Base-by-base conservation (phyloP, 2,797 vertebrate species). In the Cuniculus paca region DNA sequence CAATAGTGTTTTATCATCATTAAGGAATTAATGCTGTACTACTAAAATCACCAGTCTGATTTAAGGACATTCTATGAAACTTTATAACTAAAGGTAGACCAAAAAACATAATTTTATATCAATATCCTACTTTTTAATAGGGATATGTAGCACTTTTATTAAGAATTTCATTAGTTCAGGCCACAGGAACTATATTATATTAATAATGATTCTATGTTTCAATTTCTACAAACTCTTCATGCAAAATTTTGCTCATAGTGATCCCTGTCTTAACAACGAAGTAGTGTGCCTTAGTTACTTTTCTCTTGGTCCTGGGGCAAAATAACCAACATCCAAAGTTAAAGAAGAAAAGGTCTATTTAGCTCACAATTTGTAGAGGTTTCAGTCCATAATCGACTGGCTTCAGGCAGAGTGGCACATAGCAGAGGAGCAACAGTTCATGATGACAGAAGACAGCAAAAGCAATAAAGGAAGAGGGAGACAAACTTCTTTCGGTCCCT, bases 71-170 rank as follows among this genome's bases (percentile, higher is more conserved):
- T 79, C 22, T 74, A 87, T 65, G 50, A 96, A 80, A 50, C 14
- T 86, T 83, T 63, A 36, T 52, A 61, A 31, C 17, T 58, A 79
- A 80, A 75, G 65, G 10, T 50, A 31, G 5, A 79, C 39, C 50
- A 91, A 26, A 85, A 95, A 93, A 90, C 12, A 5, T 82, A 90
- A 86, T 90, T 96, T 95, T 50, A 88, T 74, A 28, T 92, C 50
- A 95, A 24, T 74, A 19, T 16, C 77, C 1, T 77, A 58, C 16
- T 36, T 61, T 11, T 91, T 86, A 88, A 78, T 42, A 13, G n/a
- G 0, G 13, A 70, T 94, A 72, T 50, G 95, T 75, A 94, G 60
- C 42, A 88, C 80, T 84, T 95, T 95, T 36, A 87, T n/a, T 61
- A 50, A 42, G 14, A 2, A 1, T 39, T 95, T 90, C 84, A 91